Conservation (phyloP, 1,140 invertebrate species). For the Akabosia matsudoensis region DNA sequence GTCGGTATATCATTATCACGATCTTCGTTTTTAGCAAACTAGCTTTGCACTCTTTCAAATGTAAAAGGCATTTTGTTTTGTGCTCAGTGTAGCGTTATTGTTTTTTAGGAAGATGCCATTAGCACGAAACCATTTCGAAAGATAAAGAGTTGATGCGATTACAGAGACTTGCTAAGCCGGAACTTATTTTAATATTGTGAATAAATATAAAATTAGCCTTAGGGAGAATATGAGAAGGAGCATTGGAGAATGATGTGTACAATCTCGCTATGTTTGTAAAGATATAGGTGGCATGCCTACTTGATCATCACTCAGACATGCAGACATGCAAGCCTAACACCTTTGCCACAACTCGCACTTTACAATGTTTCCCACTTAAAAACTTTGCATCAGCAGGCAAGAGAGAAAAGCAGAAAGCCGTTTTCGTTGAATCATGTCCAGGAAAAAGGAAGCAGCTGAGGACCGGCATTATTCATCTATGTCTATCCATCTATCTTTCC, state of each 20-base stretch:
- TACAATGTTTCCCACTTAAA: no score
- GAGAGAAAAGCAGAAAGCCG: background rate
- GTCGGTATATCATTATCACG: no score
- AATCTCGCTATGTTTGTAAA: background rate
- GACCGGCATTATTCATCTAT: constrained; percentile 13
- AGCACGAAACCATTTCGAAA: background rate
- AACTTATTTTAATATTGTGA: constrained; percentile 14
- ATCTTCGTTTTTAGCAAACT: no score
- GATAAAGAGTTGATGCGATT: background rate
- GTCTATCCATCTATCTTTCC: background rate
- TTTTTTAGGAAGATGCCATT: background rate
- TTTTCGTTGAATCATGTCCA: constrained; percentile 11
- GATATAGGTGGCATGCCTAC: background rate
- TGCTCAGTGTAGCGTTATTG: no score
- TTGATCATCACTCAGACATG: background rate
- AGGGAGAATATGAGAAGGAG: background rate
- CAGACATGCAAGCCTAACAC: background rate
- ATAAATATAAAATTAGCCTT: constrained; percentile 24
- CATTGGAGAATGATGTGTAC: background rate
- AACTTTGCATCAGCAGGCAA: no score
- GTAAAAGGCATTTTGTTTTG: no score
- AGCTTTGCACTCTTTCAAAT: no score
- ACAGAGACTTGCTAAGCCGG: background rate
- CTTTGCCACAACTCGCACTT: background rate
- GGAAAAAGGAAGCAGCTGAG: constrained; percentile 18